phyloP scores from a whole-genome alignment of 2,113 vertebrate genomes.

The Indri indri region DNA sequence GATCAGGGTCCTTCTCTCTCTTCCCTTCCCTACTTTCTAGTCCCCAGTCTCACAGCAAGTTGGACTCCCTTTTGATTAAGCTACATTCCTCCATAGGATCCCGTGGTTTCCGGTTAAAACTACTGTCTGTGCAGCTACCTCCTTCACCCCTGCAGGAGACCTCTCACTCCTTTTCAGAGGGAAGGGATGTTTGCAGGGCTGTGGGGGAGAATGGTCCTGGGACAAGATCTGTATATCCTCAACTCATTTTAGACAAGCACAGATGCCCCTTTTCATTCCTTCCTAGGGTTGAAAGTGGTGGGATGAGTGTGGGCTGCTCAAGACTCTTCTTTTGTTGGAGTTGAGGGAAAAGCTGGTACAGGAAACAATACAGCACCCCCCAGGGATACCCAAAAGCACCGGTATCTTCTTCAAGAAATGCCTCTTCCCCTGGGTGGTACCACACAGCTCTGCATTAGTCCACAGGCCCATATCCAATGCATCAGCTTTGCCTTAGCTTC shows the following conservation, averaged over 20 bases:
- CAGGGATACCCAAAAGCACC: neutral
- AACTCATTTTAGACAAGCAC: neutral
- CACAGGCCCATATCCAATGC: accelerated
- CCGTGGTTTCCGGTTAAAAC: neutral
- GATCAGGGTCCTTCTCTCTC: neutral
- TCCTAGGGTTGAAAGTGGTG: neutral
- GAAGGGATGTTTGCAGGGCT: neutral
- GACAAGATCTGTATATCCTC: neutral
- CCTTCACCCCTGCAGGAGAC: neutral
- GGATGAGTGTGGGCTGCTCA: neutral
- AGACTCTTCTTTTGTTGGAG: neutral
- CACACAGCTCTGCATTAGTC: too few relatives aligned
- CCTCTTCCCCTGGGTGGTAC: too few relatives aligned
- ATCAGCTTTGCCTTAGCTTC: neutral
- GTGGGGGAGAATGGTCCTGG: neutral
- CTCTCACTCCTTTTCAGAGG: neutral
- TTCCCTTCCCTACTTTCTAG: neutral
- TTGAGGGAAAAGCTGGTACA: neutral
- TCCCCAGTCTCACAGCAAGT: neutral
- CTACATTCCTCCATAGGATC: neutral
- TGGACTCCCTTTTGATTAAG: neutral
- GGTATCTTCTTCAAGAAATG: neutral
- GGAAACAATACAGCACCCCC: neutral
- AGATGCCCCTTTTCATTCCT: neutral
- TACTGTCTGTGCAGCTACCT: neutral